phyloP scores from a whole-genome alignment of 2,888 invertebrate species.

The Eupithecia insigniata region DNA sequence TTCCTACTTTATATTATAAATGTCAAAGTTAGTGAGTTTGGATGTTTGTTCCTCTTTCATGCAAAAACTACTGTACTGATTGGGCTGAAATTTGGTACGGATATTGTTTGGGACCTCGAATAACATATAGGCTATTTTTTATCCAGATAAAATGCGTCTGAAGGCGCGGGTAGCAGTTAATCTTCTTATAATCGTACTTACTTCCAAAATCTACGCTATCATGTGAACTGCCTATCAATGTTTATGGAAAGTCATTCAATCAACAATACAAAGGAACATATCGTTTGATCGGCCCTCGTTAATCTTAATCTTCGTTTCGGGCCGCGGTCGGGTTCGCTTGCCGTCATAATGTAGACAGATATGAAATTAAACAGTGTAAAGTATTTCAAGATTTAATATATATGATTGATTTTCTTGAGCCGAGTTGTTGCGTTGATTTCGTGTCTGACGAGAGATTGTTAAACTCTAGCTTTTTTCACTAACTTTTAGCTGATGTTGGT shows the following conservation, averaged over 20 bases:
- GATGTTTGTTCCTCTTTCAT: no score
- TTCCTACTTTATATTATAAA: no score
- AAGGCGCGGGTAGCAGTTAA: no score
- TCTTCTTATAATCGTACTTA: neutral
- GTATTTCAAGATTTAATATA: slow-evolving; percentile 20
- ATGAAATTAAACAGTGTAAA: slow-evolving; percentile 44
- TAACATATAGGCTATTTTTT: no score
- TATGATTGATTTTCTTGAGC: slow-evolving; percentile 6
- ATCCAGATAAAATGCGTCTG: no score
- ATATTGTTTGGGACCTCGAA: no score
- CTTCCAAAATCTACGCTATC: neutral
- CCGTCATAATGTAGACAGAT: slow-evolving; percentile 39
- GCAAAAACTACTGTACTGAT: no score
- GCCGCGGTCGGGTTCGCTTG: slow-evolving; percentile 63
- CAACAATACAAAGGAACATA: slow-evolving; percentile 72
- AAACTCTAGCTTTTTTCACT: neutral
- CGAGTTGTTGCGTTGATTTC: neutral
- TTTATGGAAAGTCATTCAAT: slow-evolving; percentile 79
- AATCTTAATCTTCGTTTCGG: slow-evolving; percentile 75
- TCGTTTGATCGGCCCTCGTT: slow-evolving; percentile 67
- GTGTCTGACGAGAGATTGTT: neutral
- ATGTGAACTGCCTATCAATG: slow-evolving; percentile 63
- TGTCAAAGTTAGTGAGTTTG: no score
- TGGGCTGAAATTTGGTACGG: no score
- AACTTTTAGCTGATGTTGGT: neutral